These are phyloP conservation scores for Rhodophaea formosa DNA, from an alignment of 2,888 invertebrate species.

Conservation along the genomic window DNA sequence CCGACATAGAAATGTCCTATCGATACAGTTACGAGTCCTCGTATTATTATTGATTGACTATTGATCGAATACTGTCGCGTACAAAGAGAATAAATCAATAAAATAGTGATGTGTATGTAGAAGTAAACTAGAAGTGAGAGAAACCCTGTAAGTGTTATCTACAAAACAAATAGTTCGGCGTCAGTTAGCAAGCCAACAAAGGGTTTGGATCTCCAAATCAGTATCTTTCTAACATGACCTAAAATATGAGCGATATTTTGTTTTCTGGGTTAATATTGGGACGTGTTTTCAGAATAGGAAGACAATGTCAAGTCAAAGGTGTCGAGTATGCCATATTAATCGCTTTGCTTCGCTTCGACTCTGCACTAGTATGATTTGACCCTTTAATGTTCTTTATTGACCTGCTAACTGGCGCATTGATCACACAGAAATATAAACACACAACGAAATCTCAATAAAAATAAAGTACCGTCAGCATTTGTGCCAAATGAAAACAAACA, in stretches of 20 bases:
- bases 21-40: slow-evolving; percentile 1
- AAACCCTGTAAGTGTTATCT: slow-evolving; percentile 13
- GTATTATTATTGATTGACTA: slow-evolving; percentile 16
- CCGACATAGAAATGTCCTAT: background rate
- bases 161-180: slow-evolving; percentile 12
- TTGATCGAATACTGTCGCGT: slow-evolving; percentile 7
- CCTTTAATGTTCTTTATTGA: background rate
- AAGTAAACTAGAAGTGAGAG: slow-evolving; percentile 2
- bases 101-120: background rate
- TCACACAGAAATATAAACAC: background rate
- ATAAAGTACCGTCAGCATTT: slow-evolving; percentile 28
- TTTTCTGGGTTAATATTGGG: too few species aligned
- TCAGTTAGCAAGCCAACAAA: background rate
- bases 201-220: too few species aligned
- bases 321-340: too few species aligned
- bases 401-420: background rate
- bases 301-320: too few species aligned
- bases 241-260: too few species aligned
- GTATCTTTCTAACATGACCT: too few species aligned
- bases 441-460: background rate
- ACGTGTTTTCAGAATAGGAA: too few species aligned
- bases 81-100: background rate
- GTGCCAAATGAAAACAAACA: slow-evolving; percentile 29
- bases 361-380: too few species aligned
- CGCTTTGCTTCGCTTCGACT: background rate